Percentiles rank a stretch among this genome's conserved stretches.
These are phyloP conservation scores for Pseudorectes ferrugineus DNA, from an alignment of 2,113 vertebrate species.

Conservation along the genomic window DNA sequence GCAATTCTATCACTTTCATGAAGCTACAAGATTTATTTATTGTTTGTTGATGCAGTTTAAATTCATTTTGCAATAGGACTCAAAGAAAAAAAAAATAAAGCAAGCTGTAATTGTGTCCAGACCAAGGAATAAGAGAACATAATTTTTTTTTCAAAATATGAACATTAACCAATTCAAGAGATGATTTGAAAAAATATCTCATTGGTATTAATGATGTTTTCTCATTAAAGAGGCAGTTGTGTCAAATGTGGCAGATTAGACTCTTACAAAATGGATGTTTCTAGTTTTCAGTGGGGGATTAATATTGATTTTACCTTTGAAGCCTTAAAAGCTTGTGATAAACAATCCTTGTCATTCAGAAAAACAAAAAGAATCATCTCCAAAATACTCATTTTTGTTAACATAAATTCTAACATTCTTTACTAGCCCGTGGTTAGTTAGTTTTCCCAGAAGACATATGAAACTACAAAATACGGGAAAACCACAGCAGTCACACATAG, in stretches of 20 bases:
- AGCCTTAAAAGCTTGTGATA: conserved; percentile 13
- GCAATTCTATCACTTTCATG: not conserved
- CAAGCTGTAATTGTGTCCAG: not conserved
- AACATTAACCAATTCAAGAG: not conserved
- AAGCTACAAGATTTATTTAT: not conserved
- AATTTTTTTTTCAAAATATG: not conserved
- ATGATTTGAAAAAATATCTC: not conserved
- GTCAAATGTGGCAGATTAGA: conserved; percentile 22
- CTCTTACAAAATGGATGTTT: conserved; percentile 11
- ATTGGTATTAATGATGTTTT: not conserved
- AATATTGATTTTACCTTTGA: conserved; percentile 42
- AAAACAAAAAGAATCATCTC: not conserved
- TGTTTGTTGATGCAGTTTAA: not conserved
- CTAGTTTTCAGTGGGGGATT: not conserved
- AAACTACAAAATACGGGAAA: not conserved
- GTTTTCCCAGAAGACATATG: not conserved
- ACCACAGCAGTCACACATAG: not conserved
- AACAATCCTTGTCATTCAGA: not conserved
- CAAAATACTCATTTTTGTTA: not conserved
- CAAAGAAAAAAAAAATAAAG: not conserved
- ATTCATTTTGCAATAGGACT: not conserved
- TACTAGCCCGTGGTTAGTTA: not conserved
- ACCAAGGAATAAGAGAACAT: not conserved
- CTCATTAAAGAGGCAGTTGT: not conserved
- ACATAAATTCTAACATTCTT: not conserved